Percentiles rank a stretch among this genome's conserved stretches.
phyloP scores from a whole-genome alignment of 2,888 invertebrate species.

The Trachelus stipa region DNA sequence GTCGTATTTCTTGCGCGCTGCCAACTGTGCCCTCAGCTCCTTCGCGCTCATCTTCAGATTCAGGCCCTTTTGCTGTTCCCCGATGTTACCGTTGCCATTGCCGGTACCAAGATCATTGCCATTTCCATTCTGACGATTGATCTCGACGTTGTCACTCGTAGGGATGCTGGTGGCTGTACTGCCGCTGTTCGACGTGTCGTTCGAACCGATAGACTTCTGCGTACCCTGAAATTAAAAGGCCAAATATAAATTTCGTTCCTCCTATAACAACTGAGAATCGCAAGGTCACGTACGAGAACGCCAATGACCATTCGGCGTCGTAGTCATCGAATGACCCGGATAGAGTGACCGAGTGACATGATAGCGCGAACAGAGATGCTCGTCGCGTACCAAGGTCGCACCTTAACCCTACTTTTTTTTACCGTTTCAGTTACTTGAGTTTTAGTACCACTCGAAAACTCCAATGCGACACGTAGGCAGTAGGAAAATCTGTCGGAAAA shows the following conservation, averaged over 20 bases:
- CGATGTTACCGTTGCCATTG: slow-evolving; percentile 34
- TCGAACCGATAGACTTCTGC: slow-evolving; percentile 57
- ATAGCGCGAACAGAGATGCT: slow-evolving; percentile 29
- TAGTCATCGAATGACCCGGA: no score
- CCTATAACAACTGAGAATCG: neutral
- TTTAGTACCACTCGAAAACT: neutral
- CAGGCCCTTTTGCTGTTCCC: slow-evolving; percentile 66
- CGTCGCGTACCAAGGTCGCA: slow-evolving; percentile 49
- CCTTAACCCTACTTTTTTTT: slow-evolving; percentile 1
- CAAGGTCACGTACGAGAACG: no score
- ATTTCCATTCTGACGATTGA: slow-evolving; percentile 14
- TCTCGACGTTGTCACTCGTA: slow-evolving; percentile 5
- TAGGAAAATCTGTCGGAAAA: neutral
- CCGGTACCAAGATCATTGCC: slow-evolving; percentile 33
- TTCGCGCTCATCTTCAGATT: slow-evolving; percentile 94
- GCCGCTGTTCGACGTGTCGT: slow-evolving; percentile 57
- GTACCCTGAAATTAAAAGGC: slow-evolving; percentile 44
- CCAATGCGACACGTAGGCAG: neutral
- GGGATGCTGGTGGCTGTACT: slow-evolving; percentile 44
- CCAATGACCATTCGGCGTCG: no score
- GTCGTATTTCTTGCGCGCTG: slow-evolving; percentile 88
- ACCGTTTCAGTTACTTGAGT: neutral
- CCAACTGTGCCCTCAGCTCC: slow-evolving; percentile 87
- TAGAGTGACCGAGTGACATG: no score
- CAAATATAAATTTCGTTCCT: neutral